Conservation (phyloP, 2,888 invertebrate species). For the Ochropleura plecta region DNA sequence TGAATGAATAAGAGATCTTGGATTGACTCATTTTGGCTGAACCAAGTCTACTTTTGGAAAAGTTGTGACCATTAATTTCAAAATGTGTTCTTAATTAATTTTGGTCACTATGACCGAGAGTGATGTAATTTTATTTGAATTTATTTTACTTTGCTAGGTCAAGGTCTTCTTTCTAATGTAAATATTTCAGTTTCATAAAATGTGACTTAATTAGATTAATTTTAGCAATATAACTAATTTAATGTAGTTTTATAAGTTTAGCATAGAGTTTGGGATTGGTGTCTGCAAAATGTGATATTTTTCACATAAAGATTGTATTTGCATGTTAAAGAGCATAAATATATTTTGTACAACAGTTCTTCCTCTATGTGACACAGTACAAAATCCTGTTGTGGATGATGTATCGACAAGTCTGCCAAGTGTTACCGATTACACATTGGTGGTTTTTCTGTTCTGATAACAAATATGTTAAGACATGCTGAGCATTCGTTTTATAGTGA, state of each 20-base stretch:
- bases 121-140: slow-evolving; percentile 57
- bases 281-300: slow-evolving; percentile 45
- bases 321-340: slow-evolving; percentile 22
- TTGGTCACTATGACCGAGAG: slow-evolving; percentile 34
- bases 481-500: neutral
- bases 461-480: neutral
- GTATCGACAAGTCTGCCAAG: slow-evolving; percentile 9
- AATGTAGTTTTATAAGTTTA: slow-evolving; percentile 53
- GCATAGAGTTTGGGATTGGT: slow-evolving; percentile 34
- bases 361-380: slow-evolving; percentile 29
- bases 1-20: neutral
- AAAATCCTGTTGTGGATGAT: slow-evolving; percentile 20
- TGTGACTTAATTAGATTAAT: slow-evolving; percentile 65
- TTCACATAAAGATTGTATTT: slow-evolving; percentile 36
- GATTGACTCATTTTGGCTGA: neutral
- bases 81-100: slow-evolving; percentile 51
- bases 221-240: slow-evolving; percentile 53
- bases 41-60: slow-evolving; percentile 11
- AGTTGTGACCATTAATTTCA: slow-evolving; percentile 38
- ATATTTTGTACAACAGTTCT: slow-evolving; percentile 26
- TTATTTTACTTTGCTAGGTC: slow-evolving; percentile 35
- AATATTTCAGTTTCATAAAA: slow-evolving; percentile 67
- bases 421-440: slow-evolving; percentile 4
- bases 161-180: slow-evolving; percentile 61
- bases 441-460: slow-evolving; percentile 18